Conservation (phyloP, 2,888 invertebrate genomes). For the Limnephilus rhombicus region DNA sequence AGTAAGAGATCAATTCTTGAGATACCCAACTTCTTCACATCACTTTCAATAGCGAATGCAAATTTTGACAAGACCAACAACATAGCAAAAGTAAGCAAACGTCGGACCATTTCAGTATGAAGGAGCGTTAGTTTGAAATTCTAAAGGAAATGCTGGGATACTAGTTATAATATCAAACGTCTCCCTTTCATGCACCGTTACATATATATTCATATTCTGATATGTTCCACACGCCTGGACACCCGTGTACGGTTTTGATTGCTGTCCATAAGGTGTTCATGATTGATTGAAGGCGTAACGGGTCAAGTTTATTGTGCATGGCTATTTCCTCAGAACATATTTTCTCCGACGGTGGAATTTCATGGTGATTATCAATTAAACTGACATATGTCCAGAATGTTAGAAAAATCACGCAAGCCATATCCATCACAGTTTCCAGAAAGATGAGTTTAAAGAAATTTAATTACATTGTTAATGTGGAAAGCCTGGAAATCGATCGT, state of each 20-base stretch:
- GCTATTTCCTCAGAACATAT: background rate
- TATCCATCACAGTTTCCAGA: background rate
- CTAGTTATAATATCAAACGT: conserved; percentile 7
- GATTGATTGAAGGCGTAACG: conserved; percentile 41
- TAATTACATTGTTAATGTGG: conserved; percentile 19
- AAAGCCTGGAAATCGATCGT: conserved; percentile 10
- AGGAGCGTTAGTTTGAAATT: background rate
- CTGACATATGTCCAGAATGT: background rate
- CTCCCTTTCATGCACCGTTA: conserved; percentile 24
- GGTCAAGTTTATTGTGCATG: background rate
- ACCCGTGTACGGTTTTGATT: conserved; percentile 31
- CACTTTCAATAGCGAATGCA: background rate
- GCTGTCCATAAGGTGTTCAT: conserved; percentile 17
- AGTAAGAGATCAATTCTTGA: background rate
- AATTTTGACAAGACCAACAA: background rate
- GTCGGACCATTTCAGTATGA: background rate
- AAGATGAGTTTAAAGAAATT: background rate
- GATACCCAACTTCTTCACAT: background rate
- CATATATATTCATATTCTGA: background rate
- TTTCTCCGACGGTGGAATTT: conserved; percentile 13
- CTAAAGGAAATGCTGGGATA: background rate
- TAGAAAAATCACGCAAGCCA: conserved; percentile 2
- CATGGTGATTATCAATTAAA: conserved; percentile 42
- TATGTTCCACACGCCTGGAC: conserved; percentile 16
- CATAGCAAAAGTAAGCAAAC: background rate